phyloP scores from a whole-genome alignment of 2,797 vertebrate species.

The Sciurus vulgaris region DNA sequence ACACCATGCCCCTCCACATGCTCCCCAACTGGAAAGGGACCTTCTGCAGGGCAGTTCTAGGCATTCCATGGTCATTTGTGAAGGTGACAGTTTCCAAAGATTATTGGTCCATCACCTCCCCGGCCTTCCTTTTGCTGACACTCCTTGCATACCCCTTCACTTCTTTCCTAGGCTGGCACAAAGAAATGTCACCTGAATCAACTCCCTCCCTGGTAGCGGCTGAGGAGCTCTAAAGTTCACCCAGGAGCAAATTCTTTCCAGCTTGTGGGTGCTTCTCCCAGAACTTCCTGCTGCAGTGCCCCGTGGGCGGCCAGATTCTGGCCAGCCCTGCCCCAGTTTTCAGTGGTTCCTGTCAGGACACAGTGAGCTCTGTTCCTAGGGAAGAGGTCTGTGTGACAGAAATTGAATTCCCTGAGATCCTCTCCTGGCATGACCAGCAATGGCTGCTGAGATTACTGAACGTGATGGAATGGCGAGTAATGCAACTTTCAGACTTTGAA shows the following conservation, averaged over 20 bases:
- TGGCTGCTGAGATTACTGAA: too few species aligned
- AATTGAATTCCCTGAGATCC: neutral
- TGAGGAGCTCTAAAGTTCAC: neutral
- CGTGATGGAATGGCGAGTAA: fast-evolving
- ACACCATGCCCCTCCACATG: fast-evolving
- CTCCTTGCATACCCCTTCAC: neutral
- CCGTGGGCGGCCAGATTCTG: neutral
- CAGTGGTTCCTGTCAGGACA: neutral
- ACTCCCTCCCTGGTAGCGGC: neutral
- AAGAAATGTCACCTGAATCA: neutral
- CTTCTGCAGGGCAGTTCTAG: neutral
- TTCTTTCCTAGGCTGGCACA: neutral
- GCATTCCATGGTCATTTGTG: too few species aligned
- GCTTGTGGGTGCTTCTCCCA: neutral
- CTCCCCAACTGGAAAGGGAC: neutral
- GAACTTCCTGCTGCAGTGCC: neutral
- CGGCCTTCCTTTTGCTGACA: neutral
- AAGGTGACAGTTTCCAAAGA: neutral
- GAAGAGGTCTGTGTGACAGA: neutral
- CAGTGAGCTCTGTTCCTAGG: too few species aligned
- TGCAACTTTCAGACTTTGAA: neutral
- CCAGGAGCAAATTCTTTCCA: fast-evolving
- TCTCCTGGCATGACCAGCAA: neutral
- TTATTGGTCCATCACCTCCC: too few species aligned
- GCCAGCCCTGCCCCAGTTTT: too few species aligned